phyloP scores from a whole-genome alignment of 2,797 vertebrate species.

The Macroramphosus scolopax region DNA sequence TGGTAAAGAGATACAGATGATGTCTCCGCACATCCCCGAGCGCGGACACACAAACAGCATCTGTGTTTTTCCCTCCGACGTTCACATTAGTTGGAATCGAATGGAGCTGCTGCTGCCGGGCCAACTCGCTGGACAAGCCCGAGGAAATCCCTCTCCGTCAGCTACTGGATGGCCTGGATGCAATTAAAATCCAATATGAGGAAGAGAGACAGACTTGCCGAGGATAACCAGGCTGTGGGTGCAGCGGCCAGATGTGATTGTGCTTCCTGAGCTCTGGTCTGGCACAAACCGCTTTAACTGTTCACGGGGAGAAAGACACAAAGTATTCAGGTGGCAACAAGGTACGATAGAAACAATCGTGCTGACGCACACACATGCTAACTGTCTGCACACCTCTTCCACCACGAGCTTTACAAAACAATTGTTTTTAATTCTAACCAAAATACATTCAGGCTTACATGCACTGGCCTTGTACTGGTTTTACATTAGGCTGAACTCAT shows the following conservation, averaged over 20 bases:
- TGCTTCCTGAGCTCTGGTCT: no score
- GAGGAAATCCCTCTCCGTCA: constrained; percentile 56
- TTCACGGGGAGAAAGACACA: constrained; percentile 43
- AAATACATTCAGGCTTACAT: no score
- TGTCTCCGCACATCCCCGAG: no score
- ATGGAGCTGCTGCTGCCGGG: constrained; percentile 22
- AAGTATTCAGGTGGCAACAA: constrained; percentile 57
- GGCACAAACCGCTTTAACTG: constrained; percentile 37
- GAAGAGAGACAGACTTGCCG: constrained; percentile 24
- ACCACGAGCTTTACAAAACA: no score
- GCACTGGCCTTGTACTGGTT: no score
- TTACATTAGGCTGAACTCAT: not conserved
- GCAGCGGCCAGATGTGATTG: constrained; percentile 55
- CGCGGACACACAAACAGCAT: no score
- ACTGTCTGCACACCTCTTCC: no score
- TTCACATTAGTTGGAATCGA: constrained; percentile 33
- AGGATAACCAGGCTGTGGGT: constrained; percentile 52
- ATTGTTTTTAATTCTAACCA: no score
- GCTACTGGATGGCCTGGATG: constrained; percentile 56
- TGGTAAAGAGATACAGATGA: no score
- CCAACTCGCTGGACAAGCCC: constrained; percentile 35
- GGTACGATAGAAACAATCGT: constrained; percentile 48
- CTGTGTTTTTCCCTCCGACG: constrained; percentile 38
- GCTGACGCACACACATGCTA: no score
- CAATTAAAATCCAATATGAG: constrained; percentile 64